A percentile compares a stretch with the other conserved stretches of the same genome.
These are phyloP conservation scores for Strigops habroptila DNA, from an alignment of 2,113 vertebrate genomes.

Conservation along the genomic window DNA sequence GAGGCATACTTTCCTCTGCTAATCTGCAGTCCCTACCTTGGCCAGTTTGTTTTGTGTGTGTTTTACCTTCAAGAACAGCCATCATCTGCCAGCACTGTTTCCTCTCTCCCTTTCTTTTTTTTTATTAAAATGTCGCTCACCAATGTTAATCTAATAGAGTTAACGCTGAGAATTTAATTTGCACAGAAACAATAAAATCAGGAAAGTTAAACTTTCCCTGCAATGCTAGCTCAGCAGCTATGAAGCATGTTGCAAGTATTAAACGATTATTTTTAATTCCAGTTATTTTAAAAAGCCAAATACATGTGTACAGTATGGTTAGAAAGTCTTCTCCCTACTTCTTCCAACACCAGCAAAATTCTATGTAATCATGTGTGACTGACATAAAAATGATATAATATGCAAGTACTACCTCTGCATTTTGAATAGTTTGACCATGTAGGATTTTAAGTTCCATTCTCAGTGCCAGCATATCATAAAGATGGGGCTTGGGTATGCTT, in stretches of 20 bases:
- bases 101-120: background rate
- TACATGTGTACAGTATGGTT: background rate
- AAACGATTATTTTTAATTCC: background rate
- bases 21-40: background rate
- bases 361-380: background rate
- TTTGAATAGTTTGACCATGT: background rate
- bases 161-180: background rate
- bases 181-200: background rate
- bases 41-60: background rate
- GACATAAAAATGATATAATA: background rate
- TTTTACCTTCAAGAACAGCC: background rate
- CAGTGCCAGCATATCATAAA: background rate
- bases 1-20: conserved; percentile 6
- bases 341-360: background rate
- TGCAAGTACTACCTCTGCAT: background rate
- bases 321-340: background rate
- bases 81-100: background rate
- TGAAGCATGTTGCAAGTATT: background rate
- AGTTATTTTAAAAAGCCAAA: background rate
- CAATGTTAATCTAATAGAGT: background rate
- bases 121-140: background rate
- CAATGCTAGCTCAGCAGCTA: background rate
- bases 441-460: background rate
- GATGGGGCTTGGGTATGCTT: background rate
- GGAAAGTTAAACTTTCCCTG: background rate